phyloP scores from a whole-genome alignment of 2,888 invertebrate genomes.

The Acleris literana region DNA sequence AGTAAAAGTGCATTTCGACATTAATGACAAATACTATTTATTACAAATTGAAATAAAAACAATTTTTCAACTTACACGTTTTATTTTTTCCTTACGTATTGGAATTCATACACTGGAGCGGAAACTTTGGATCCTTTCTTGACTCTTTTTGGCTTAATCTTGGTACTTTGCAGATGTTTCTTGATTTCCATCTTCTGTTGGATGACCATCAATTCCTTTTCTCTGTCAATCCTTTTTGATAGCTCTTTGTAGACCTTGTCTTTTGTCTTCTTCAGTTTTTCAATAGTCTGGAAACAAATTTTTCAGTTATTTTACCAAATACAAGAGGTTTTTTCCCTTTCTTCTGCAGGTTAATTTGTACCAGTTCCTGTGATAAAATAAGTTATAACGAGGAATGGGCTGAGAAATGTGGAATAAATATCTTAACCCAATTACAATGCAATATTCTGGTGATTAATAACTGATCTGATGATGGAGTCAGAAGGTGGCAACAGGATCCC shows the following conservation, averaged over 20 bases:
- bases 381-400: too few species aligned
- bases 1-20: constrained; percentile 35
- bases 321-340: too few species aligned
- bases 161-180: constrained; percentile 85
- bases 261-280: constrained; percentile 83
- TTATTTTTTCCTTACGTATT: constrained; percentile 91
- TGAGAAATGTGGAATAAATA: too few species aligned
- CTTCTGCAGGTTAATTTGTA: too few species aligned
- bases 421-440: too few species aligned
- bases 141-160: constrained; percentile 86
- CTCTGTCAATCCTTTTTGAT: constrained; percentile 89
- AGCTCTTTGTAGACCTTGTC: constrained; percentile 89
- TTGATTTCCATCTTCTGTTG: constrained; percentile 92
- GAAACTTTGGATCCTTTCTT: constrained; percentile 85
- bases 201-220: constrained; percentile 88
- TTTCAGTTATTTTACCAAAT: too few species aligned
- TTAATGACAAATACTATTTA: constrained; percentile 44
- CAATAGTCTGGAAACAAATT: constrained; percentile 58
- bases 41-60: constrained; percentile 42
- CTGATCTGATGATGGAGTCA: too few species aligned
- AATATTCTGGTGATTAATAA: too few species aligned
- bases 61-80: constrained; percentile 37
- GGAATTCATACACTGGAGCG: constrained; percentile 91
- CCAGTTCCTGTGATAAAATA: too few species aligned
- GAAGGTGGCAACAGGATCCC: too few species aligned